phyloP scores from a whole-genome alignment of 2,113 vertebrate species.

The Epinephelus cyanopodus region DNA sequence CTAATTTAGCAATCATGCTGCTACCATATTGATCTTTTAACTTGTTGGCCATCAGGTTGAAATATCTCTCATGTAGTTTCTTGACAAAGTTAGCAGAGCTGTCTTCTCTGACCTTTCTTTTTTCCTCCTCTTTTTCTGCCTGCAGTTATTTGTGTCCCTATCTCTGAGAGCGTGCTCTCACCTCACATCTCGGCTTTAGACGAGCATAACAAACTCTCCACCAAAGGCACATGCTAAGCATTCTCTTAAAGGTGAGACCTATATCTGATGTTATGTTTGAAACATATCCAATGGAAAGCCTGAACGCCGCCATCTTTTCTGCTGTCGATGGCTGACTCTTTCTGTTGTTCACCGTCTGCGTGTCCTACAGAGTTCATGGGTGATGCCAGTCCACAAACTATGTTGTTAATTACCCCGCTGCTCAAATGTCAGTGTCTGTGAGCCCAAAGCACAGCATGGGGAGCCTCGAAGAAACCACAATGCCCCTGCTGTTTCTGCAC shows the following conservation, averaged over 20 bases:
- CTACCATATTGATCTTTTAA: background rate
- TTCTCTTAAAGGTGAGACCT: conserved; percentile 89
- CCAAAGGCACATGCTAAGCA: conserved; percentile 90
- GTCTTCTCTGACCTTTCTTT: background rate
- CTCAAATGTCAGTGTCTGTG: conserved; percentile 68
- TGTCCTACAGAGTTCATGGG: conserved; percentile 33
- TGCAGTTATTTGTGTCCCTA: conserved; percentile 91
- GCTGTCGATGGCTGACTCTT: conserved; percentile 27
- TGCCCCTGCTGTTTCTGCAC: conserved; percentile 65
- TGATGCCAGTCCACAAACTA: conserved; percentile 63
- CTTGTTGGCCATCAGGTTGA: background rate
- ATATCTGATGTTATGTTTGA: conserved; percentile 18
- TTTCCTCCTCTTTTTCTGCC: background rate
- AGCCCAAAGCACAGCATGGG: conserved; percentile 53
- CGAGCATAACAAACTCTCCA: conserved; percentile 87
- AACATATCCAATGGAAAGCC: conserved; percentile 9
- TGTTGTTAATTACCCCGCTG: conserved; percentile 68
- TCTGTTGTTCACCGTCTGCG: conserved; percentile 54
- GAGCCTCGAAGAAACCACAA: conserved; percentile 64
- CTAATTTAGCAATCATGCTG: background rate
- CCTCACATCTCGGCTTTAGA: conserved; percentile 92
- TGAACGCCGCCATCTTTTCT: conserved; percentile 3
- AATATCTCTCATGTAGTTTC: background rate
- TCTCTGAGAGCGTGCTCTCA: conserved; percentile 91
- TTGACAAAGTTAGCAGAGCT: background rate